Conservation (phyloP, 2,113 vertebrate species). For the Atherinomorus stipes region DNA sequence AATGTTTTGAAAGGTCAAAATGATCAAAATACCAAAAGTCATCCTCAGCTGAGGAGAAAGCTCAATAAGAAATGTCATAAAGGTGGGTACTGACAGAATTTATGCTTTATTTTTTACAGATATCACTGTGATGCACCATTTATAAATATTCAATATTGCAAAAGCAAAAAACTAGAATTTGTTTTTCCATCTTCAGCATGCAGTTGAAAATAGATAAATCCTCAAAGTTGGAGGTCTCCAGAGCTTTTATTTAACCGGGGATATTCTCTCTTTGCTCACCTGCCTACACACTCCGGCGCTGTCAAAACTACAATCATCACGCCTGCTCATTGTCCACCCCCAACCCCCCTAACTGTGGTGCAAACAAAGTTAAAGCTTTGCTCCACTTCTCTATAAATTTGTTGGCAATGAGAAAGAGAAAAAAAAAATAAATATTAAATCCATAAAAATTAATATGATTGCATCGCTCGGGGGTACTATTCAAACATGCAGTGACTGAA, state of each 20-base stretch:
- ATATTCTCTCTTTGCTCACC: slow-evolving; percentile 33
- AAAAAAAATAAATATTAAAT: no score
- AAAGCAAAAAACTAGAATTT: neutral
- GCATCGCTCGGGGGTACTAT: slow-evolving; percentile 21
- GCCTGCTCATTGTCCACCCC: slow-evolving; percentile 36
- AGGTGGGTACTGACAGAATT: neutral
- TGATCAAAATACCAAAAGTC: slow-evolving; percentile 60
- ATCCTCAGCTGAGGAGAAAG: slow-evolving; percentile 13
- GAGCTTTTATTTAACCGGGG: slow-evolving; percentile 27
- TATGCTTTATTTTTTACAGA: slow-evolving; percentile 5
- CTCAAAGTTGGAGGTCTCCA: slow-evolving; percentile 28
- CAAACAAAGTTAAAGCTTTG: slow-evolving; percentile 24
- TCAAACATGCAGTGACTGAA: slow-evolving; percentile 33
- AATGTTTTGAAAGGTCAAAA: slow-evolving; percentile 70
- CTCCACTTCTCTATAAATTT: slow-evolving; percentile 10
- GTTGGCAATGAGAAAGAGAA: no score
- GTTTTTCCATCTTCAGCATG: neutral
- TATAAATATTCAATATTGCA: neutral
- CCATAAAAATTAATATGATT: slow-evolving; percentile 32
- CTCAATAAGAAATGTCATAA: slow-evolving; percentile 2
- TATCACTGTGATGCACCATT: neutral
- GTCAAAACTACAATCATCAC: slow-evolving; percentile 43
- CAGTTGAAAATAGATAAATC: slow-evolving; percentile 43
- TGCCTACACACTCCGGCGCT: slow-evolving; percentile 40
- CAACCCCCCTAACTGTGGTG: slow-evolving; percentile 25